A percentile compares a stretch with the other conserved stretches of the same genome.
Evolutionary conservation across 2,888 invertebrate species (phyloP).

Genomic region (Agapostemon virescens): DNA sequence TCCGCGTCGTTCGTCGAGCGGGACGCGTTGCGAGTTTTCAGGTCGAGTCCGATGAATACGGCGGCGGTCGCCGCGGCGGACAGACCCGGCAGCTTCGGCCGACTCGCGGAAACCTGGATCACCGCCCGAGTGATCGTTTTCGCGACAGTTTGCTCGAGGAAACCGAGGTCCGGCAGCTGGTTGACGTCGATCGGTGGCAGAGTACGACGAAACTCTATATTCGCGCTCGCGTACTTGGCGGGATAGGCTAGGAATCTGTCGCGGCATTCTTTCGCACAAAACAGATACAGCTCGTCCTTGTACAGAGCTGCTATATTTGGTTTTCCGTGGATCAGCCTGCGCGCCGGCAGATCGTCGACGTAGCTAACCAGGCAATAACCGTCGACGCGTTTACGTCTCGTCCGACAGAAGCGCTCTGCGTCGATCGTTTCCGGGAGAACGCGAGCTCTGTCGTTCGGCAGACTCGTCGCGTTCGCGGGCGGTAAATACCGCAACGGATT

Average conservation of each 20-base stretch:
- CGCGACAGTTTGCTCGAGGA: conserved; percentile 84
- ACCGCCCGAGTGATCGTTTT: conserved; percentile 82
- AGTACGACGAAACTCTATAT: conserved; percentile 77
- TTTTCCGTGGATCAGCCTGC: conserved; percentile 80
- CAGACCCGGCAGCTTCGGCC: conserved; percentile 85
- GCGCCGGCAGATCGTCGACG: conserved; percentile 82
- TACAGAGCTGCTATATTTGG: conserved; percentile 81
- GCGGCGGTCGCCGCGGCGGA: conserved; percentile 81
- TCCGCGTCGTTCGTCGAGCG: conserved; percentile 68
- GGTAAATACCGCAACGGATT: conserved; percentile 80
- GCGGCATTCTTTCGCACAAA: conserved; percentile 82
- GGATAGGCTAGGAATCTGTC: conserved; percentile 82
- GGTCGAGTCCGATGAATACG: conserved; percentile 82
- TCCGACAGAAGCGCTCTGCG: conserved; percentile 78
- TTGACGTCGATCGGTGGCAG: conserved; percentile 81
- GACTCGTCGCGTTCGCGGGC: conserved; percentile 70
- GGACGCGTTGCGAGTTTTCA: conserved; percentile 82
- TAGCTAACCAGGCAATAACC: conserved; percentile 85
- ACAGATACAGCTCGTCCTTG: conserved; percentile 82
- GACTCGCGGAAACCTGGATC: conserved; percentile 81
- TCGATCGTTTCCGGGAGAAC: conserved; percentile 71
- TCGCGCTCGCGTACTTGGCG: conserved; percentile 81
- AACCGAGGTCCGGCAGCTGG: conserved; percentile 83
- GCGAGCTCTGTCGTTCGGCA: conserved; percentile 82
- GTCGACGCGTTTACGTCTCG: conserved; percentile 80